Evolutionary conservation across 2,113 vertebrate genomes (phyloP), one percentile per base, ranked within the genome.

Genomic region (Hippocampus comes): DNA sequence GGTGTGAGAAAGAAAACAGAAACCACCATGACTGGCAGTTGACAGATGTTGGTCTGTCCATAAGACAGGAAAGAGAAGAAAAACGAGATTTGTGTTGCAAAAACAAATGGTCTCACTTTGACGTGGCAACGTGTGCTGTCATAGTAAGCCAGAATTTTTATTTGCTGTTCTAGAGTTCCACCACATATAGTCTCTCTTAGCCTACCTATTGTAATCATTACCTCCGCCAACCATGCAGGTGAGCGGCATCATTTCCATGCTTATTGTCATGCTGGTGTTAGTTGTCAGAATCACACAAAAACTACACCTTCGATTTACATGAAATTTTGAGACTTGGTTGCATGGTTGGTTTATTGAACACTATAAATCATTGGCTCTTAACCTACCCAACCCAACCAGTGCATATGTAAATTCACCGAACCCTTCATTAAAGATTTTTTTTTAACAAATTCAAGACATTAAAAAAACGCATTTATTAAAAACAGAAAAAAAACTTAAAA

Each of bases 21-120:
- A 89, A 80, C 86, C 71, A 64, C 69, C 25, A 1, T 78, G 81
- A 76, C 81, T 70, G 18, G 70, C 9, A 46, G 74, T n/a, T 91
- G 89, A 91, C 86, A 89, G 88, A 85, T 74, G 76, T 78, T 82
- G 72, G 63, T 74, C 86, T 80, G 34, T 72, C 67, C 51, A 46
- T 12, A 30, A 34, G 72, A 79, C 49, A 48, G 34, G 68, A 56
- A 78, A 71, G 68, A 41, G 59, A 72, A 70, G 5, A 86, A 74
- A 43, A 80, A 86, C 61, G 11, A 77, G 63, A 34, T 70, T 83
- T 8, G 0, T 67, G 71, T 82, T 89, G 69, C 74, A 84, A 89
- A 87, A 87, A 88, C 80, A 87, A 80, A 84, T 60, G 43, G 25
- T 72, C 64, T 38, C 67, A 80, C 74, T 79, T 56, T 69, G 53